These are phyloP conservation scores for Plebejus anna DNA, from an alignment of 2,888 invertebrate genomes.

Conservation along the genomic window DNA sequence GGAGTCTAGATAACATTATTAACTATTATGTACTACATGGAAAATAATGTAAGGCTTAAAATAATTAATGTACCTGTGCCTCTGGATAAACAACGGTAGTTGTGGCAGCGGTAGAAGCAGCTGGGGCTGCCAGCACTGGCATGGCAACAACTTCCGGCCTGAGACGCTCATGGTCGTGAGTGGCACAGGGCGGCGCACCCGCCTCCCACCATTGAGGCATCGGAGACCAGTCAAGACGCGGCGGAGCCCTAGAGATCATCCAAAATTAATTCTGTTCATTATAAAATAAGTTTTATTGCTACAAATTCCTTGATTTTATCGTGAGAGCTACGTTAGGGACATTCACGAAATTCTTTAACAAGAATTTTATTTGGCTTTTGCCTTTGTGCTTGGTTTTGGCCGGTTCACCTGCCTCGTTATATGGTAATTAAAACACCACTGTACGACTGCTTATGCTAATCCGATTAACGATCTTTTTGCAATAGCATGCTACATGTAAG, in stretches of 20 bases:
- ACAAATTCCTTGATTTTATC: constrained; percentile 3
- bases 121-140: constrained; percentile 94
- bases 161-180: constrained; percentile 92
- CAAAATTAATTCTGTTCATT: neutral
- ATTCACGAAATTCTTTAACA: neutral
- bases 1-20: neutral
- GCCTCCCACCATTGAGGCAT: constrained; percentile 77
- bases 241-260: constrained; percentile 54
- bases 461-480: constrained; percentile 6
- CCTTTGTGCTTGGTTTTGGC: neutral
- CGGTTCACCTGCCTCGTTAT: neutral
- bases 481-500: neutral
- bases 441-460: constrained; percentile 7
- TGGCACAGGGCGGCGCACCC: constrained; percentile 83
- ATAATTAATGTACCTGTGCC: constrained; percentile 84
- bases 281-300: neutral
- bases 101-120: constrained; percentile 92
- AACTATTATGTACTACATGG: neutral
- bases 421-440: constrained; percentile 7
- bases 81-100: constrained; percentile 94
- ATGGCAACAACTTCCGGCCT: constrained; percentile 93
- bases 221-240: constrained; percentile 74
- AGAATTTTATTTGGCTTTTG: neutral
- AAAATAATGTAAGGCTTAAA: neutral
- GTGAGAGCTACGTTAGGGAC: neutral